Evolutionary conservation across 1,140 invertebrate genomes (phyloP).

Genomic region (Sinella curviseta): DNA sequence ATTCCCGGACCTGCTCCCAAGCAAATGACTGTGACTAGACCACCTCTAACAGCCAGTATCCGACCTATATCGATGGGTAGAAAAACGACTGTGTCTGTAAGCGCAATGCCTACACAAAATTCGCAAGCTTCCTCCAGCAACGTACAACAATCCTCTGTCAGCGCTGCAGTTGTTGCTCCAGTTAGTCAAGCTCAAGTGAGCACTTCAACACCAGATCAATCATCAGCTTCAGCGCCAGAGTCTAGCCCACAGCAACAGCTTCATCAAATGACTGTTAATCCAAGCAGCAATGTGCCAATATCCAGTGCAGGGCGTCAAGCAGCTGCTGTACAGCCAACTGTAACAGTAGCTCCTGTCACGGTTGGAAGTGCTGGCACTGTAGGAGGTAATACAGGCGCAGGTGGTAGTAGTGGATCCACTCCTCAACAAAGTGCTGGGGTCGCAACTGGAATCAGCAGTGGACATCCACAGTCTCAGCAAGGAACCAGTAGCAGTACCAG

Average conservation of each 20-base stretch:
- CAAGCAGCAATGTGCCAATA: neutral
- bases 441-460: neutral
- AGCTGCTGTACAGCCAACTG: neutral
- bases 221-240: slow-evolving; percentile 26
- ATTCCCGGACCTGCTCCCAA: slow-evolving; percentile 71
- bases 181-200: slow-evolving; percentile 49
- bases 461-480: neutral
- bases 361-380: slow-evolving; percentile 6
- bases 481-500: neutral
- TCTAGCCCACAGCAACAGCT: slow-evolving; percentile 16
- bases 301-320: neutral
- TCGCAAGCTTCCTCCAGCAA: neutral
- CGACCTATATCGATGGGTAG: slow-evolving; percentile 74
- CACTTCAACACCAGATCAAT: slow-evolving; percentile 47
- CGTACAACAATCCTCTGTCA: neutral
- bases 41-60: slow-evolving; percentile 75
- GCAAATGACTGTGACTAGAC: slow-evolving; percentile 49
- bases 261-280: neutral
- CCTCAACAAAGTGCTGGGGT: slow-evolving; percentile 23
- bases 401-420: neutral
- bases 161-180: slow-evolving; percentile 35
- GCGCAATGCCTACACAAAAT: slow-evolving; percentile 20
- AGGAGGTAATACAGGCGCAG: neutral
- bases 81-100: slow-evolving; percentile 68
- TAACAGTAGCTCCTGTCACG: neutral